Base-by-base conservation (phyloP, 2,797 vertebrate species). In the Pantherophis vulpinus region DNA sequence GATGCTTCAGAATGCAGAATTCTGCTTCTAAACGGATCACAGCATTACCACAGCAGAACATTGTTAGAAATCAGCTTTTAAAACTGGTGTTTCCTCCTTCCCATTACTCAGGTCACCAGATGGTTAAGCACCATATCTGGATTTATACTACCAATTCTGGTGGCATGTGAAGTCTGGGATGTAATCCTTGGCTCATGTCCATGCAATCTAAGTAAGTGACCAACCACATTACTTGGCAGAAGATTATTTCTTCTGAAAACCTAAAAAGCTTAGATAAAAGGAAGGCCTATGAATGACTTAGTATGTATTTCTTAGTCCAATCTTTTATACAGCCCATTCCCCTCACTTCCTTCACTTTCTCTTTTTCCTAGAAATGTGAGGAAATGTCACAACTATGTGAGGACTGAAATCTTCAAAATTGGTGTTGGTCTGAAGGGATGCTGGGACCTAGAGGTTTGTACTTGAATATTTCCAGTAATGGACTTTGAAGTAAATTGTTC, bases 401-500 rank as follows among this genome's bases (percentile, higher is more conserved):
- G 93, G 88, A 89, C 42, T 92, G 93, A 95, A 95, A 79, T 63
- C 90, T 96, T 96, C 93, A 95, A 94, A 96, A 94, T 61, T 60
- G 60, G 63, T 94, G 32, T 93, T 96, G 95, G 93, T 94, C 96
- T 93, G 86, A 93, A 96, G 94, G 63, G 55, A 32, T 90, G 29
- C 4, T 92, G 87, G 29, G 90, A 94, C 93, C 59, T 94, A 95
- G 70, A 63, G 51, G 10, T 94, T 96, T 92, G 92, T 93, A 55
- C 94, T 95, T 95, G 93, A 91, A 96, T 94, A 70, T 20, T 94
- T 90, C 95, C 92, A 2, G 5, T 93, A 97, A 96, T 3, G 86
- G 95, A 47, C 54, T 91, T 93, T 94, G 95, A 93, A 96, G 96
- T 96, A 96, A 96, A 96, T 95, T 90, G 93, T 96, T 96, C 95